Conservation (phyloP, 2,113 vertebrate species). For the Murina feae region DNA sequence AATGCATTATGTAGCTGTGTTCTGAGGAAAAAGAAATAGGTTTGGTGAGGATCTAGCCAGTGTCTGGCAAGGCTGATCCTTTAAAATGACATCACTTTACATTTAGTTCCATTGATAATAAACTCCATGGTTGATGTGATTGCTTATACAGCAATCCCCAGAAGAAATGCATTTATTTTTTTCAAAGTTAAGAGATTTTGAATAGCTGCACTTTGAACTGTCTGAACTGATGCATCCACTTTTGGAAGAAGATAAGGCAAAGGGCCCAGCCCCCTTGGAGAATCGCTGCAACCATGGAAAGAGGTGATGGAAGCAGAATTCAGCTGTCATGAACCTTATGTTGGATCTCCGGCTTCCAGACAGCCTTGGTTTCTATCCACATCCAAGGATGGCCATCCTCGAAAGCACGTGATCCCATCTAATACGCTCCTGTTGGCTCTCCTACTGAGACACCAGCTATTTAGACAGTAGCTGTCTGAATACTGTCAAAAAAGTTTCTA, state of each 20-base stretch:
- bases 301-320: not conserved
- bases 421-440: not conserved
- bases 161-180: not conserved
- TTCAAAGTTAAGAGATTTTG: slow-evolving; percentile 17
- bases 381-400: not conserved
- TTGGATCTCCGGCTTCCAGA: not conserved
- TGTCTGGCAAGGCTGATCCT: not conserved
- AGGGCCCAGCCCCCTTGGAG: not conserved
- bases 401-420: not conserved
- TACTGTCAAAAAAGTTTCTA: not conserved
- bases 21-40: not conserved
- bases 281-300: not conserved
- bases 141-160: not conserved
- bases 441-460: not conserved
- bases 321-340: not conserved
- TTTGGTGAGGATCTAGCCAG: not conserved
- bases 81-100: accelerated
- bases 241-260: slow-evolving; percentile 6
- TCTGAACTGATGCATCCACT: not conserved
- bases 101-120: not conserved
- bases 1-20: not conserved
- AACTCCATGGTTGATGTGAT: not conserved
- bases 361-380: slow-evolving; percentile 3
- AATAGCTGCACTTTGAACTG: not conserved
- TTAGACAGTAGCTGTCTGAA: not conserved